phyloP scores from a whole-genome alignment of 2,113 vertebrate genomes.

The Pithys albifrons region DNA sequence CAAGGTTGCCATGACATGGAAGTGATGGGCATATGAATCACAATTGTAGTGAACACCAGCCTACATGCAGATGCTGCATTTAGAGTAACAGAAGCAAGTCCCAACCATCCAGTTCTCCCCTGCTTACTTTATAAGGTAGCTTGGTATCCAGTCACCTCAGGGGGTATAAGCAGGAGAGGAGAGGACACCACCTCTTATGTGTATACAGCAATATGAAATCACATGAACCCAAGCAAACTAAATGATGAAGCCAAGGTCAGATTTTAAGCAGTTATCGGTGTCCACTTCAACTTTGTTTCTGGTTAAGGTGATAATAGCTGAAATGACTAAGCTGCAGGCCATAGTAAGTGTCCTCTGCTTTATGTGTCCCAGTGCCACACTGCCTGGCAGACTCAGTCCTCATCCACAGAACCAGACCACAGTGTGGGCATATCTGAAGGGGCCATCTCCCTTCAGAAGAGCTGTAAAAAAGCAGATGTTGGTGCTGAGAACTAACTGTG shows the following conservation, averaged over 20 bases:
- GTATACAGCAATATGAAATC: background rate
- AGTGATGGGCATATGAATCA: slow-evolving; percentile 7
- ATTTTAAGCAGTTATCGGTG: background rate
- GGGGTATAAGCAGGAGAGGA: background rate
- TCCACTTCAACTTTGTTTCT: background rate
- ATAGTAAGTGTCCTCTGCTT: background rate
- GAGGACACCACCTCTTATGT: background rate
- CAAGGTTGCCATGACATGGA: background rate
- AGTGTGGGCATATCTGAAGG: background rate
- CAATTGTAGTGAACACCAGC: background rate
- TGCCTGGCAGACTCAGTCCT: background rate
- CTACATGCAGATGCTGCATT: background rate
- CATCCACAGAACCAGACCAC: background rate
- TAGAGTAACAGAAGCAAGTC: background rate
- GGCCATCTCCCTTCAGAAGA: background rate
- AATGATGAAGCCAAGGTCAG: background rate
- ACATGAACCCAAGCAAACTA: background rate
- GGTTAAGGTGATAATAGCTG: background rate
- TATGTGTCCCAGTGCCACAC: background rate
- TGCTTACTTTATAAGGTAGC: background rate
- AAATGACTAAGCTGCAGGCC: background rate
- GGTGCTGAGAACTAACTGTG: background rate
- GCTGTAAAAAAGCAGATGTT: background rate
- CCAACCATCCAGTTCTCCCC: background rate
- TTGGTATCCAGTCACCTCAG: background rate